These are phyloP conservation scores for Drosophila merina DNA, from an alignment of 2,888 invertebrate species.

Conservation along the genomic window DNA sequence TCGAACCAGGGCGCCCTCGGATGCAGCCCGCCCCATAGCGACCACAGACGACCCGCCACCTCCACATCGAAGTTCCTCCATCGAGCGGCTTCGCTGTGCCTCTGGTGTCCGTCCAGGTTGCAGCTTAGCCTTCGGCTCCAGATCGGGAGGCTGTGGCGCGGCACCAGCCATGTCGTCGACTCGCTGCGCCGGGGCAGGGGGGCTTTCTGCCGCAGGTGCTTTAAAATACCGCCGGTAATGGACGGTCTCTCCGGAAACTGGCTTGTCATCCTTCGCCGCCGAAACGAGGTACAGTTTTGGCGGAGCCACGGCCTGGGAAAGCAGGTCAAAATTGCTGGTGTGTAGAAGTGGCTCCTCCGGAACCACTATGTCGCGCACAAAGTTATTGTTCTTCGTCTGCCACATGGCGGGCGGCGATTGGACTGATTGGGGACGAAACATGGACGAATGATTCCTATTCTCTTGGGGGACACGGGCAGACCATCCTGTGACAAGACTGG, in stretches of 20 bases:
- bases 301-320: neutral
- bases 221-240: slow-evolving; percentile 51
- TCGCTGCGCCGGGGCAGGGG: slow-evolving; percentile 48
- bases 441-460: neutral
- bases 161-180: slow-evolving; percentile 70
- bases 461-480: neutral
- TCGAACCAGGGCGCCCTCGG: slow-evolving; percentile 86
- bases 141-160: slow-evolving; percentile 59
- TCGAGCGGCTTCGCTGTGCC: slow-evolving; percentile 78
- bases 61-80: slow-evolving; percentile 87
- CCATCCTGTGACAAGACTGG: neutral
- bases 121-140: slow-evolving; percentile 76
- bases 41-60: slow-evolving; percentile 87
- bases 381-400: neutral
- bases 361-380: neutral
- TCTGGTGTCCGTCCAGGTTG: slow-evolving; percentile 61
- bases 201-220: slow-evolving; percentile 16
- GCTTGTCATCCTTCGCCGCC: neutral
- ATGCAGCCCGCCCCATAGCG: slow-evolving; percentile 88
- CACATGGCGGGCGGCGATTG: neutral
- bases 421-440: slow-evolving; percentile 1
- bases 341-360: neutral
- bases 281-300: neutral
- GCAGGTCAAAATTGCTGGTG: neutral
- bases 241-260: neutral